phyloP scores from a whole-genome alignment of 1,140 invertebrate species.

The Charaxes varanes region DNA sequence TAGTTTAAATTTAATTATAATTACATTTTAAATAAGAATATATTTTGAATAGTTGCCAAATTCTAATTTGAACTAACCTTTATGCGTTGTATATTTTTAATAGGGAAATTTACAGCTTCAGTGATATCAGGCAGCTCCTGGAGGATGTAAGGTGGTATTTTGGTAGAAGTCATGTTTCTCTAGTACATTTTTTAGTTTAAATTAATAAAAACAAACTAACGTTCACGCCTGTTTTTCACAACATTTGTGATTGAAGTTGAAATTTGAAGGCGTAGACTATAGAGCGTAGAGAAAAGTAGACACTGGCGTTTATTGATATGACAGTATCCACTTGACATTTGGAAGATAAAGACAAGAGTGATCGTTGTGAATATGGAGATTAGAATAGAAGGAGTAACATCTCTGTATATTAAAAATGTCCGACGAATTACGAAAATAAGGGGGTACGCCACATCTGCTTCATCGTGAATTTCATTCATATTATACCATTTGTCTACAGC shows the following conservation, averaged over 20 bases:
- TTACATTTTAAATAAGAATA: slow-evolving; percentile 14
- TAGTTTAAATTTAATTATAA: neutral
- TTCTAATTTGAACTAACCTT: slow-evolving; percentile 51
- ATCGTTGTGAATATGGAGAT: no score
- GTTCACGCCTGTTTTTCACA: slow-evolving; percentile 5
- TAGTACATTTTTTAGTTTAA: slow-evolving; percentile 22
- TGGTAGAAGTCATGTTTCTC: slow-evolving; percentile 44
- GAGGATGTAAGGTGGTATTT: slow-evolving; percentile 52
- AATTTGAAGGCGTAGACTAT: no score
- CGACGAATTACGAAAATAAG: no score
- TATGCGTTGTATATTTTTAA: slow-evolving; percentile 63
- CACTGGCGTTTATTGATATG: neutral
- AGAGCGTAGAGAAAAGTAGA: no score
- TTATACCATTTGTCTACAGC: no score
- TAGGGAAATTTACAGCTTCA: slow-evolving; percentile 55
- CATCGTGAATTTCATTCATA: no score
- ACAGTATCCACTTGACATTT: no score
- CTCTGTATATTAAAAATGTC: no score
- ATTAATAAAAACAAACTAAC: neutral
- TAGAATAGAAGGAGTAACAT: no score
- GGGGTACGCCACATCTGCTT: no score
- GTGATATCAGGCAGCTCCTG: slow-evolving; percentile 62
- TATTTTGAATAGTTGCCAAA: slow-evolving; percentile 44
- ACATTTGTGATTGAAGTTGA: neutral
- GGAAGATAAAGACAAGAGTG: no score